Conservation (phyloP, 2,888 invertebrate genomes). For the Panzeria rudis region DNA sequence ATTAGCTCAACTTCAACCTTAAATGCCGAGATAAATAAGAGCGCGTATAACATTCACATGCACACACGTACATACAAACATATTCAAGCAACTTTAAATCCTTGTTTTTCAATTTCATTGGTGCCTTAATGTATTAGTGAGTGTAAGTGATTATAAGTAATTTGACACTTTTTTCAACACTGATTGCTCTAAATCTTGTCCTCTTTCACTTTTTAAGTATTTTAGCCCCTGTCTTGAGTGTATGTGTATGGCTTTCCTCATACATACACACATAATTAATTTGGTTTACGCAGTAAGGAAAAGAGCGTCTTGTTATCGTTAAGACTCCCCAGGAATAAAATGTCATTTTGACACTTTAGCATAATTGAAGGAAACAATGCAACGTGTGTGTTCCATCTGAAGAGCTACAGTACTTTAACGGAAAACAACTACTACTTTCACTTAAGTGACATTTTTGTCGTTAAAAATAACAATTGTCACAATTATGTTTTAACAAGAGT, state of each 20-base stretch:
- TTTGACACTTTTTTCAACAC: conserved; percentile 74
- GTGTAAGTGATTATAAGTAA: conserved; percentile 73
- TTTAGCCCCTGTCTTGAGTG: conserved; percentile 54
- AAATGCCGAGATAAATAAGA: conserved; percentile 10
- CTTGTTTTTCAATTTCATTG: conserved; percentile 1
- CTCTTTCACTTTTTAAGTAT: conserved; percentile 48
- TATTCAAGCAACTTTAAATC: conserved; percentile 1
- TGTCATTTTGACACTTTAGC: conserved; percentile 75
- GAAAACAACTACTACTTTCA: conserved; percentile 35
- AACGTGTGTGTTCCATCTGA: conserved; percentile 74
- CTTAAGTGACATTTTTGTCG: conserved; percentile 41
- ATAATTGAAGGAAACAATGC: conserved; percentile 45
- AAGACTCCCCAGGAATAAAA: conserved; percentile 65
- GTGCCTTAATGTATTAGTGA: conserved; percentile 40
- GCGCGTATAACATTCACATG: conserved; percentile 1
- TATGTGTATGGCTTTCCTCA: neutral
- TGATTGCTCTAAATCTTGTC: conserved; percentile 73
- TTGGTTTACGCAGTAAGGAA: conserved; percentile 33
- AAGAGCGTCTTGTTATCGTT: conserved; percentile 52
- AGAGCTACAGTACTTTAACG: conserved; percentile 30
- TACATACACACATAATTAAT: conserved; percentile 20
- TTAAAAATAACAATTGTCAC: conserved; percentile 58
- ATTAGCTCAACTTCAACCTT: conserved; percentile 62
- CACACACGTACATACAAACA: neutral
- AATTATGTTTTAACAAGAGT: conserved; percentile 60